Conservation (phyloP, 2,113 vertebrate genomes). For the Egretta garzetta region DNA sequence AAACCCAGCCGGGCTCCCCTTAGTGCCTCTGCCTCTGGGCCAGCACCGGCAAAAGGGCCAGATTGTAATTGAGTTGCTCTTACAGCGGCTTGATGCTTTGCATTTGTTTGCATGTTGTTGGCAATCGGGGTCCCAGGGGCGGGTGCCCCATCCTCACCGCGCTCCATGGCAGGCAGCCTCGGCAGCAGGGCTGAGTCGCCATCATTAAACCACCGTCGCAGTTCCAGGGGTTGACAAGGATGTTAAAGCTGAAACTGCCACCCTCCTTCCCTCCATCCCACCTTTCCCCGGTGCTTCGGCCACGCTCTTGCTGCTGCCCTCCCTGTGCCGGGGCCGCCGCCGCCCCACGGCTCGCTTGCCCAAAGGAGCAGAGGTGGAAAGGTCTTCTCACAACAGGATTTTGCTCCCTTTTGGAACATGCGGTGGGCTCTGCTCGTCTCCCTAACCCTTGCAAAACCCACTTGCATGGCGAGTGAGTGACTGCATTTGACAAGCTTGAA, state of each 20-base stretch:
- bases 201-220: fast-evolving
- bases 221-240: background rate
- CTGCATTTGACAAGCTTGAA: background rate
- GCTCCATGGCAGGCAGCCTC: background rate
- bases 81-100: background rate
- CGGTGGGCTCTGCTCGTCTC: background rate
- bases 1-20: background rate
- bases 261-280: background rate
- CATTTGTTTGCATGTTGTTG: background rate
- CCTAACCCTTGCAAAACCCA: background rate
- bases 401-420: background rate
- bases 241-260: background rate
- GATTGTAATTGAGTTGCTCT: background rate
- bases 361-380: background rate
- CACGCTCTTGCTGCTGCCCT: background rate
- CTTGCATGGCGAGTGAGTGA: fast-evolving
- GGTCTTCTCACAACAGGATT: background rate
- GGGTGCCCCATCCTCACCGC: background rate
- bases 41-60: background rate
- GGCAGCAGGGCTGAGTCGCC: background rate
- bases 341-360: fast-evolving
- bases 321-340: background rate
- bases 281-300: background rate
- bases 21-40: background rate
- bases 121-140: background rate